phyloP scores from a whole-genome alignment of 2,797 vertebrate genomes.

The Periophthalmus magnuspinnatus region DNA sequence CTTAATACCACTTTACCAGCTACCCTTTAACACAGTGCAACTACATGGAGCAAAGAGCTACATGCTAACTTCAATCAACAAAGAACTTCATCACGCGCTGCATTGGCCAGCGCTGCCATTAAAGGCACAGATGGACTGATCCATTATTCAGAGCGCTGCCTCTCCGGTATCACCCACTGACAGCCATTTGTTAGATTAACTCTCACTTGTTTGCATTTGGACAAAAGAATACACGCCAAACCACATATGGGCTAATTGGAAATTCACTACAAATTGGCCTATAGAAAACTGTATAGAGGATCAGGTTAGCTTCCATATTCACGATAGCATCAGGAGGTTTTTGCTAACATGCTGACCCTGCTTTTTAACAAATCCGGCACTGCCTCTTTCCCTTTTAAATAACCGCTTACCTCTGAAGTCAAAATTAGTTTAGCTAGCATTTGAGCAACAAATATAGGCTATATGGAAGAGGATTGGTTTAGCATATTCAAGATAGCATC shows the following conservation, averaged over 20 bases:
- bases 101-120: conserved; percentile 46
- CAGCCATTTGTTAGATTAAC: conserved; percentile 75
- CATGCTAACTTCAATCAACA: conserved; percentile 48
- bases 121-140: conserved; percentile 55
- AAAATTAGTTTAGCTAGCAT: too few relatives aligned
- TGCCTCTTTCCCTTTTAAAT: background rate
- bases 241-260: conserved; percentile 42
- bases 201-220: conserved; percentile 60
- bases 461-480: too few relatives aligned
- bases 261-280: conserved; percentile 22
- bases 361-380: background rate
- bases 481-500: background rate
- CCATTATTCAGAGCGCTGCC: conserved; percentile 66
- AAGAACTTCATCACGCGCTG: conserved; percentile 42
- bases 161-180: conserved; percentile 52
- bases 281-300: background rate
- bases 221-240: conserved; percentile 34
- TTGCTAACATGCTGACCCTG: conserved; percentile 33
- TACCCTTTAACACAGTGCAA: conserved; percentile 38
- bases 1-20: conserved; percentile 19
- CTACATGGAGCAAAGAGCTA: conserved; percentile 30
- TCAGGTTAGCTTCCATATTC: conserved; percentile 30
- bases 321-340: conserved; percentile 12
- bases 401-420: too few relatives aligned
- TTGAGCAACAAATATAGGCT: conserved; percentile 7